Percentiles rank a stretch among this genome's conserved stretches.
These are phyloP conservation scores for Lophius piscatorius DNA, from an alignment of 2,113 vertebrate species.

Conservation along the genomic window DNA sequence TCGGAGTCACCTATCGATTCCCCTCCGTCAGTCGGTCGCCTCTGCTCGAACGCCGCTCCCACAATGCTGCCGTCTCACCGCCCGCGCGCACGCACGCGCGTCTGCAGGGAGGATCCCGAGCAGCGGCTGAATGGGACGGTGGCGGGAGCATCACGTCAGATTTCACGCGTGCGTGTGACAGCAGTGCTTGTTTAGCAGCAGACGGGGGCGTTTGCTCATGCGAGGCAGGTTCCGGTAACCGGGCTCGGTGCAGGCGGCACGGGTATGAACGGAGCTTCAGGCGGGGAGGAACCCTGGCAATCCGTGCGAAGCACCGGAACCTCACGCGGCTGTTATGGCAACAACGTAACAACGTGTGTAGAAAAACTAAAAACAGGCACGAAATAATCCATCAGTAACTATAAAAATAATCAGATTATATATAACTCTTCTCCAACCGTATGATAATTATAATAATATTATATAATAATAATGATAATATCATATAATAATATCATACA, in stretches of 20 bases:
- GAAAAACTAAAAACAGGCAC: too few species aligned
- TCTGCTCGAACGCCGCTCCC: constrained; percentile 39
- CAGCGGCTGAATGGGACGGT: constrained; percentile 61
- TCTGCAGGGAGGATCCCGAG: constrained; percentile 70
- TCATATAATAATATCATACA: too few species aligned
- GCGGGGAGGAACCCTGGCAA: not conserved
- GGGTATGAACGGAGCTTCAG: constrained; percentile 26
- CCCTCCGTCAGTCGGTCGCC: constrained; percentile 22
- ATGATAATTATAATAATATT: too few species aligned
- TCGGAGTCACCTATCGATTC: constrained; percentile 49
- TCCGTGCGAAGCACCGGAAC: constrained; percentile 34
- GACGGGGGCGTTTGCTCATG: constrained; percentile 47
- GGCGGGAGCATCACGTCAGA: constrained; percentile 66
- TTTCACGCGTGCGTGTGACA: constrained; percentile 74
- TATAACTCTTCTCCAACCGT: too few species aligned
- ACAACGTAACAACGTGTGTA: too few species aligned
- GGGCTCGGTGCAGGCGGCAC: not conserved
- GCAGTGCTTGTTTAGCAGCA: constrained; percentile 43
- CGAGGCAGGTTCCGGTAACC: constrained; percentile 18
- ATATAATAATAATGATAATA: too few species aligned
- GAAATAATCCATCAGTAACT: too few species aligned
- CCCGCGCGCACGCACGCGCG: constrained; percentile 58
- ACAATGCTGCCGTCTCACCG: constrained; percentile 40
- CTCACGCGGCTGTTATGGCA: constrained; percentile 39
- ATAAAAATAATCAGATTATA: too few species aligned